Evolutionary conservation across 2,797 vertebrate genomes (phyloP).

Genomic region (Catamblyrhynchus diadema): DNA sequence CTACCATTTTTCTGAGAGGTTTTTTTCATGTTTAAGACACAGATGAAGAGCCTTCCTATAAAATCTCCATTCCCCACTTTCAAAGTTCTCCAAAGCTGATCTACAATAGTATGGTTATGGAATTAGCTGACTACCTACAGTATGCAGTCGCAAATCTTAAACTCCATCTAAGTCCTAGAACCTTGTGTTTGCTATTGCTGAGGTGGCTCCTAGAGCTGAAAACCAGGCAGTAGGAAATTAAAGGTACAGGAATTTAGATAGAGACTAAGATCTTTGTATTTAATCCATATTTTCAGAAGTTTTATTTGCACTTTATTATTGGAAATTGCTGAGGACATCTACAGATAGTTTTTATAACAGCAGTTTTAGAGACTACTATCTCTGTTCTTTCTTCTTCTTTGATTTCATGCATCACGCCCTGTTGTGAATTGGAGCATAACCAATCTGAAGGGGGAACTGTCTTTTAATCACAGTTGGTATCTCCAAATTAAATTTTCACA

Average conservation of each 20-base stretch:
- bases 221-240: background rate
- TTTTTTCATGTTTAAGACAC: background rate
- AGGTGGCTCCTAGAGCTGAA: background rate
- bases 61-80: background rate
- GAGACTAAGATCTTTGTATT: background rate
- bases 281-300: background rate
- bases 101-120: background rate
- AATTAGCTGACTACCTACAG: background rate
- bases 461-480: conserved; percentile 23
- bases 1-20: background rate
- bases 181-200: background rate
- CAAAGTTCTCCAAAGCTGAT: background rate
- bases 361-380: background rate
- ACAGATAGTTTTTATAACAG: background rate
- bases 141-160: background rate
- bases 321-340: conserved; percentile 36
- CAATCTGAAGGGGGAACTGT: background rate
- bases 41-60: background rate
- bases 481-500: conserved; percentile 15
- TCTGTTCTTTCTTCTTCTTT: background rate
- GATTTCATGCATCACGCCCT: background rate
- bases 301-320: background rate
- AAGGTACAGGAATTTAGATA: background rate
- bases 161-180: background rate
- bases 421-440: conserved; percentile 32